A percentile compares a stretch with the other conserved stretches of the same genome.
Conservation (phyloP, 2,888 invertebrate genomes). For the Drosophila conformis region DNA sequence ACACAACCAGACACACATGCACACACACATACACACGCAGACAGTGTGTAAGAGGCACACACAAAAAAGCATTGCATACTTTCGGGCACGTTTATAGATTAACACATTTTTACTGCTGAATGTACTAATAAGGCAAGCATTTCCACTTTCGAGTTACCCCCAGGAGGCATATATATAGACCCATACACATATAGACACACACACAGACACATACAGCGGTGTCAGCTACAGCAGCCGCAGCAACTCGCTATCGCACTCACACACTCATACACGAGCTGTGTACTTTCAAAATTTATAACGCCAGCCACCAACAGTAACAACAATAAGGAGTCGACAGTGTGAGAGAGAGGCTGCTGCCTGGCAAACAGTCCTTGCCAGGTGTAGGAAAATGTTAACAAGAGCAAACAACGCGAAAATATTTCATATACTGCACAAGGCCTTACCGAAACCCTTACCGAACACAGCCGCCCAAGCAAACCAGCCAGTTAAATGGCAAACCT, state of each 20-base stretch:
- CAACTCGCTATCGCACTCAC: conserved; percentile 53
- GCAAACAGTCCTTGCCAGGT: conserved; percentile 45
- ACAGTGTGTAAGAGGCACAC: conserved; percentile 3
- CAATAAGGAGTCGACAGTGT: conserved; percentile 19
- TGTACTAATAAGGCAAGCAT: conserved; percentile 80
- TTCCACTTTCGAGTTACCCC: conserved; percentile 75
- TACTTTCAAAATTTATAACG: conserved; percentile 75
- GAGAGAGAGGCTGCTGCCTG: conserved; percentile 6
- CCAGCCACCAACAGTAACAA: conserved; percentile 22
- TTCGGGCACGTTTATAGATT: conserved; percentile 77
- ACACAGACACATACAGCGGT: background rate
- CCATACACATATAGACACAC: conserved; percentile 2
- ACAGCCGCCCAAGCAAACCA: conserved; percentile 15
- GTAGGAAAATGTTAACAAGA: conserved; percentile 68
- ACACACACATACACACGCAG: conserved; percentile 4
- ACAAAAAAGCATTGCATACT: conserved; percentile 57
- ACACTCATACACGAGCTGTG: conserved; percentile 36
- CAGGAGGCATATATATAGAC: conserved; percentile 59
- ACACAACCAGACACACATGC: background rate
- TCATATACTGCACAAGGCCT: conserved; percentile 51
- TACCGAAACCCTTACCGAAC: conserved; percentile 9
- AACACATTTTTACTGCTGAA: conserved; percentile 80
- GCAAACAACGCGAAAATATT: conserved; percentile 69
- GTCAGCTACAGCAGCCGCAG: conserved; percentile 13
- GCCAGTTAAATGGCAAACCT: conserved; percentile 74